Percentiles rank a stretch among this genome's conserved stretches.
Evolutionary conservation across 2,113 vertebrate genomes (phyloP).

Genomic region (Myocastor coypus): DNA sequence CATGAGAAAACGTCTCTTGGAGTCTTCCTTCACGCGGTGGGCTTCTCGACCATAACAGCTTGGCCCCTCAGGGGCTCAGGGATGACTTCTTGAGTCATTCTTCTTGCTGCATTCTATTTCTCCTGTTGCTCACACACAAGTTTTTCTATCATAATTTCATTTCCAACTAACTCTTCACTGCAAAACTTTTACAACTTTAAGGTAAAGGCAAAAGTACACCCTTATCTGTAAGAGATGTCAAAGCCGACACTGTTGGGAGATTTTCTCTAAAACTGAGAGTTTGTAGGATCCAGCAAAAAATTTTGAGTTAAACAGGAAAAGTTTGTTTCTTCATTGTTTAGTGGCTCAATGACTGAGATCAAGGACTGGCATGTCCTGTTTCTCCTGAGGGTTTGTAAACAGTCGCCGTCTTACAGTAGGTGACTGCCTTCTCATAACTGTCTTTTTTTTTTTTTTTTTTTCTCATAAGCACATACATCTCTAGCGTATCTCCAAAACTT

Average conservation of each 20-base stretch:
- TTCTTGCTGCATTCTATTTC: not conserved
- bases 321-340: not conserved
- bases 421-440: not conserved
- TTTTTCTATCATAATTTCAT: conserved; percentile 15
- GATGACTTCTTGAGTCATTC: not conserved
- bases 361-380: not conserved
- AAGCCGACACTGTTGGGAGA: not conserved
- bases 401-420: not conserved
- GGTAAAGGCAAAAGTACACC: not conserved
- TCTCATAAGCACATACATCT: not conserved
- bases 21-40: too few relatives aligned
- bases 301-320: not conserved
- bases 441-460: not conserved
- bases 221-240: not conserved
- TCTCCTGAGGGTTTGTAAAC: not conserved
- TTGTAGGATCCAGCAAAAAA: not conserved
- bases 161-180: not conserved
- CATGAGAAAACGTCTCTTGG: too few relatives aligned
- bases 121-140: not conserved
- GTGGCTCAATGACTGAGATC: not conserved
- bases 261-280: not conserved
- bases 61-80: not conserved
- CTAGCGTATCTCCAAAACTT: not conserved
- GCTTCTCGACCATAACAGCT: too few relatives aligned
- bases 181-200: conserved; percentile 30